Conservation (phyloP, 2,888 invertebrate genomes). For the Philereme transversata region DNA sequence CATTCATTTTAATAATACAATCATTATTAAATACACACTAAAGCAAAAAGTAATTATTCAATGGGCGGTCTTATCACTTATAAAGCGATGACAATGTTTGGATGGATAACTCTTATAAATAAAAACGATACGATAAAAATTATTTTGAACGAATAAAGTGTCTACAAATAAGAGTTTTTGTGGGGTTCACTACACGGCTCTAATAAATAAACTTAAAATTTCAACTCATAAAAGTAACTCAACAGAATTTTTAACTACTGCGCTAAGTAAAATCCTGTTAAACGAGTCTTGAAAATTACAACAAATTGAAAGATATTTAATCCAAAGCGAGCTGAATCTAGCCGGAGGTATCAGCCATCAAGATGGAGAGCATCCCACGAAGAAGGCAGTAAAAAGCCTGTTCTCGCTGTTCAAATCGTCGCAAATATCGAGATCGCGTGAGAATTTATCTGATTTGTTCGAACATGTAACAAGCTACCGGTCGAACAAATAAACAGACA, state of each 20-base stretch:
- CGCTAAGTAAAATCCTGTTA: not conserved
- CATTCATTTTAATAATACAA: too few relatives aligned
- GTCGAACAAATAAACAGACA: conserved; percentile 59
- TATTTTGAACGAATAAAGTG: too few relatives aligned
- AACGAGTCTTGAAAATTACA: conserved; percentile 18
- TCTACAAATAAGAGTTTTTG: too few relatives aligned
- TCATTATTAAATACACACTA: too few relatives aligned
- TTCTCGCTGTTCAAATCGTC: conserved; percentile 38
- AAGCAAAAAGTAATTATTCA: too few relatives aligned
- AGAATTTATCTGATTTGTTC: conserved; percentile 66
- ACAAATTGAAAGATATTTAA: conserved; percentile 26
- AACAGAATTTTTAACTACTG: not conserved
- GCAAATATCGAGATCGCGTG: conserved; percentile 59
- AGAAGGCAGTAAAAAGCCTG: conserved; percentile 33
- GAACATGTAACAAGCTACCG: conserved; percentile 63
- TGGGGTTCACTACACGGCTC: too few relatives aligned
- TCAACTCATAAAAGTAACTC: too few relatives aligned
- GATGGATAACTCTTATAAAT: too few relatives aligned
- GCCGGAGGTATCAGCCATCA: conserved; percentile 27
- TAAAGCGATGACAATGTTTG: too few relatives aligned
- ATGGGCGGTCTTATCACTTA: too few relatives aligned
- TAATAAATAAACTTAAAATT: too few relatives aligned
- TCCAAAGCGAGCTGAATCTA: conserved; percentile 20
- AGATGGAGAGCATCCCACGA: conserved; percentile 33
- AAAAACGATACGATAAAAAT: too few relatives aligned